phyloP scores from a whole-genome alignment of 2,113 vertebrate genomes.

The Zosterops borbonicus region DNA sequence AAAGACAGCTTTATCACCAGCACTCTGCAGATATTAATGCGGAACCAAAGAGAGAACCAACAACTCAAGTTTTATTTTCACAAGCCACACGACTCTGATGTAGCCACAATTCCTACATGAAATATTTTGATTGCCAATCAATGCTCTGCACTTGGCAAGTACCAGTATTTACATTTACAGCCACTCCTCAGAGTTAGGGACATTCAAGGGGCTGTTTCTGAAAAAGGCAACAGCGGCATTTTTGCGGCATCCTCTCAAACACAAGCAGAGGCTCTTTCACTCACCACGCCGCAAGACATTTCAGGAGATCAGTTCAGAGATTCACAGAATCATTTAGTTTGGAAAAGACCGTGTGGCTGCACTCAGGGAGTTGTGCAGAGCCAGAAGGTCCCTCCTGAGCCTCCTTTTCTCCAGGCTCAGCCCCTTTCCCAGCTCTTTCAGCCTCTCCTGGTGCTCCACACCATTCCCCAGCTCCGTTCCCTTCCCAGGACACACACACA shows the following conservation, averaged over 20 bases:
- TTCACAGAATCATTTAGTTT: no score
- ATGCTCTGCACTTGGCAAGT: background rate
- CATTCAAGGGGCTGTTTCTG: background rate
- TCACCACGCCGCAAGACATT: background rate
- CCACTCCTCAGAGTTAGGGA: background rate
- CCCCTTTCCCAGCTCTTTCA: background rate
- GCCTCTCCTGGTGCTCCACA: accelerated
- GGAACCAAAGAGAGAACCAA: background rate
- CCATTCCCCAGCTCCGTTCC: background rate
- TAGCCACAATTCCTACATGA: background rate
- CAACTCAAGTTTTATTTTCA: background rate
- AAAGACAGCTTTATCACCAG: background rate
- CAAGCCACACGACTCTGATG: background rate
- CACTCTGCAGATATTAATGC: background rate
- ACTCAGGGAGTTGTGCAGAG: background rate
- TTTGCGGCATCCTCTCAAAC: background rate
- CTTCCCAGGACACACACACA: background rate
- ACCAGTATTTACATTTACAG: background rate
- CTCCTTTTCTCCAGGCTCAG: background rate
- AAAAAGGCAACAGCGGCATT: background rate
- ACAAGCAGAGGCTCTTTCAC: background rate
- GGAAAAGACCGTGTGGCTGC: background rate
- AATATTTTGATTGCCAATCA: background rate
- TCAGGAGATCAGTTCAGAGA: background rate
- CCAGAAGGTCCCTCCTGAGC: background rate